Evolutionary conservation across 64 coral and sea anemone genomes (phyloP).

Genomic region (Hydrozoanthus tunicans): DNA sequence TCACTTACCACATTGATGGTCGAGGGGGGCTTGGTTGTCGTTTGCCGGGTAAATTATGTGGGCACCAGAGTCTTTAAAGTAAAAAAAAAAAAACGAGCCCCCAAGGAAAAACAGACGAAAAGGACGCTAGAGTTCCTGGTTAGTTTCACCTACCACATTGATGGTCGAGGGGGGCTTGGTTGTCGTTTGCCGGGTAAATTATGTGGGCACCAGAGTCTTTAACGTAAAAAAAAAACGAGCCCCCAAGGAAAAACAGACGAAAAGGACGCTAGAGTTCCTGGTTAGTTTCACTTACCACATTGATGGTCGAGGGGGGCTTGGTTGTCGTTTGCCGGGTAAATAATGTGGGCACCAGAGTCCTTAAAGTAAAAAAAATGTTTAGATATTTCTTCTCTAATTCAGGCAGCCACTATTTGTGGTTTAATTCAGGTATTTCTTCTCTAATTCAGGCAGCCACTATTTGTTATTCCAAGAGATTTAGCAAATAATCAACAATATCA

Average conservation of each 20-base stretch:
- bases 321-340: slow-evolving; percentile 18
- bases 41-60: slow-evolving; percentile 26
- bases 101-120: background rate
- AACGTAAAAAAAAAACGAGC: background rate
- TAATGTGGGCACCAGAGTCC: slow-evolving; percentile 22
- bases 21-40: background rate
- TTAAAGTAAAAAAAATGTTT: background rate
- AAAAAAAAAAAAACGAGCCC: background rate
- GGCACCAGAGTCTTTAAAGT: background rate
- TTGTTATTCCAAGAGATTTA: too few species aligned
- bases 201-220: slow-evolving; percentile 20
- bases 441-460: too few species aligned
- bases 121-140: background rate
- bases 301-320: background rate
- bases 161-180: background rate
- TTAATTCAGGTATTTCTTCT: too few species aligned
- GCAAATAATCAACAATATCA: too few species aligned
- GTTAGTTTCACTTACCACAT: background rate
- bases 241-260: too few species aligned
- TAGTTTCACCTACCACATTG: background rate
- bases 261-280: background rate
- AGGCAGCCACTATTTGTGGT: too few species aligned
- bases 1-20: slow-evolving; percentile 3
- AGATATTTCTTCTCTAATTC: too few species aligned
- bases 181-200: slow-evolving; percentile 17